Evolutionary conservation across 1,140 invertebrate species (phyloP), one percentile per base, ranked within the genome.

Genomic region (Cepaea nemoralis): DNA sequence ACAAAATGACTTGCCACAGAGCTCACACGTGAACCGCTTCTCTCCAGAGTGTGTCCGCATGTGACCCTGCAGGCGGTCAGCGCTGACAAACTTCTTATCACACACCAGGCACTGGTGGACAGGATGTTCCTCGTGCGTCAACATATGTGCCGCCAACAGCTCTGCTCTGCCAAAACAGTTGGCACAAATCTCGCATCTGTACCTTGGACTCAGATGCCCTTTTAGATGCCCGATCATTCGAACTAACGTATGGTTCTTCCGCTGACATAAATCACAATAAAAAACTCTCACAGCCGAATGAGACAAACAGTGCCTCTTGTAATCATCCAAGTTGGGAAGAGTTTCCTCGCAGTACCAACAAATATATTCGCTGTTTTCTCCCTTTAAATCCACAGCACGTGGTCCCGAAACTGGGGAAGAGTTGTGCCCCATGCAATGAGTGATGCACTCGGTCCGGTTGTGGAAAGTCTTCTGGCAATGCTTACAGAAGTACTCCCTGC

Each of bases 11-110:
- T 97, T 95, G 80, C 94, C 94, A 89, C 98, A 99, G 35, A 96
- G 94, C 8, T 92, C 89, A 89, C 98, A 99, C 0, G 94, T 95
- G 91, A 99, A 99, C 90, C 97, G 96, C 91, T 99, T 98, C 91
- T 99, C 98, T 0, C 96, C 97, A 0, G 96, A 98, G 88, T 98
- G 97, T 0, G 97, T 98, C 45, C 96, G 93, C 70, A 95, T 92
- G 90, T 98, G 97, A 40, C 97, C 93, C 0, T 97, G 97, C 0
- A 99, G 93, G 92, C 99, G 97, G 89, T 99, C 98, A 40, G 97
- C 98, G 55, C 97, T 94, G 0, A 97, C 97, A 90, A 99, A 99
- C 19, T 95, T 93, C 48, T 97, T 94, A 69, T 94, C 97, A 92
- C 98, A 99, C 84, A 95, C 95, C 33, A 94, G 93, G 95, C 96